Evolutionary conservation across 2,888 invertebrate genomes (phyloP).

Genomic region (Elysia crispata): DNA sequence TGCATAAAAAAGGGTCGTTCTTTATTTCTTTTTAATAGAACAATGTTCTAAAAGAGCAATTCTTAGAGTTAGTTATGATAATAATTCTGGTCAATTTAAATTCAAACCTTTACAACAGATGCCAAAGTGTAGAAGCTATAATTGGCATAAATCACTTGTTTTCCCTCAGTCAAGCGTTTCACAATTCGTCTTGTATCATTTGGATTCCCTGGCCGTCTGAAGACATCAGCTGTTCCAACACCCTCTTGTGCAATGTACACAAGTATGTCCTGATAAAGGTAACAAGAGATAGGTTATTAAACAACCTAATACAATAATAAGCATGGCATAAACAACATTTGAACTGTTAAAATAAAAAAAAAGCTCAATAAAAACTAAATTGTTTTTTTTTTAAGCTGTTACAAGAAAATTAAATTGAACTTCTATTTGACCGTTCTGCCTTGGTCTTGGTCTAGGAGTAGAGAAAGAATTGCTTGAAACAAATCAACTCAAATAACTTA

Average conservation of each 20-base stretch:
- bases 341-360: no score
- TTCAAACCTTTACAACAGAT: constrained; percentile 89
- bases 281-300: neutral
- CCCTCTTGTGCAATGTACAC: constrained; percentile 77
- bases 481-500: no score
- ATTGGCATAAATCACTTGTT: constrained; percentile 73
- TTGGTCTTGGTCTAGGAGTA: no score
- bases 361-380: no score
- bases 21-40: neutral
- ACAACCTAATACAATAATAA: no score
- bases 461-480: no score
- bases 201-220: constrained; percentile 76
- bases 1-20: neutral
- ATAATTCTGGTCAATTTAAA: neutral
- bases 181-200: constrained; percentile 73
- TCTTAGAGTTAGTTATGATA: neutral
- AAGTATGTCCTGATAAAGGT: constrained; percentile 71
- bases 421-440: no score
- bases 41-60: neutral
- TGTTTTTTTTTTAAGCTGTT: no score
- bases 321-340: no score
- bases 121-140: constrained; percentile 92
- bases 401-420: no score
- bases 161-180: constrained; percentile 74
- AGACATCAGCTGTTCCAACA: constrained; percentile 76